Evolutionary conservation across 2,797 vertebrate species (phyloP).

Genomic region (Phaenicophaeus curvirostris): DNA sequence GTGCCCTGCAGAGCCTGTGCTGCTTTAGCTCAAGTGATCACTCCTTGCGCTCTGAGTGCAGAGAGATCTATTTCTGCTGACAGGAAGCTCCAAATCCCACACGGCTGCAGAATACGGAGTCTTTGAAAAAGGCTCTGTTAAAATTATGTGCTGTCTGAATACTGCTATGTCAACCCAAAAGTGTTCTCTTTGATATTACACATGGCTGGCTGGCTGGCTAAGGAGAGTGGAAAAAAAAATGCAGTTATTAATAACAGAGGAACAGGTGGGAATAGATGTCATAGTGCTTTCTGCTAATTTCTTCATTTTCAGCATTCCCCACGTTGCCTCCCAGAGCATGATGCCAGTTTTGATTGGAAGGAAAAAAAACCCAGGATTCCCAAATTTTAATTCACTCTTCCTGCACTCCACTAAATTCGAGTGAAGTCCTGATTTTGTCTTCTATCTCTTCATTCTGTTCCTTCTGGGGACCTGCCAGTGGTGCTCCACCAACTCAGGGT

Average conservation of each 20-base stretch:
- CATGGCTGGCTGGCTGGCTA: background rate
- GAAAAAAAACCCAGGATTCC: background rate
- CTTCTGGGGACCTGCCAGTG: background rate
- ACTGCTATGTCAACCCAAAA: background rate
- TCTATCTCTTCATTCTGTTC: background rate
- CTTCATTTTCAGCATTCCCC: background rate
- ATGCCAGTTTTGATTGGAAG: background rate
- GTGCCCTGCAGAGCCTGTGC: background rate
- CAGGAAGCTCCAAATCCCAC: conserved; percentile 1
- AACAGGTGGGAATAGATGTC: background rate
- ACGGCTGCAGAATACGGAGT: background rate
- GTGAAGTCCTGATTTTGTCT: background rate
- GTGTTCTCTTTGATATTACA: conserved; percentile 10
- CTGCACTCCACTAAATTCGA: background rate
- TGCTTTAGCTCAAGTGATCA: background rate
- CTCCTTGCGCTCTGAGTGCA: background rate
- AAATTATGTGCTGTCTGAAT: background rate
- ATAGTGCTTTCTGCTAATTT: background rate
- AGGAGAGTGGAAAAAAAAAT: background rate
- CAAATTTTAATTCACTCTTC: background rate
- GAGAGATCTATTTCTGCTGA: background rate
- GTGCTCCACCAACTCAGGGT: rapidly evolving
- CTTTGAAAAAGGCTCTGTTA: background rate
- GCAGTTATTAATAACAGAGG: background rate
- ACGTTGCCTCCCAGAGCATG: background rate